Percentiles rank a stretch among this genome's conserved stretches.
Evolutionary conservation across 2,888 invertebrate genomes (phyloP).

Genomic region (Phrixothrix hirtus): DNA sequence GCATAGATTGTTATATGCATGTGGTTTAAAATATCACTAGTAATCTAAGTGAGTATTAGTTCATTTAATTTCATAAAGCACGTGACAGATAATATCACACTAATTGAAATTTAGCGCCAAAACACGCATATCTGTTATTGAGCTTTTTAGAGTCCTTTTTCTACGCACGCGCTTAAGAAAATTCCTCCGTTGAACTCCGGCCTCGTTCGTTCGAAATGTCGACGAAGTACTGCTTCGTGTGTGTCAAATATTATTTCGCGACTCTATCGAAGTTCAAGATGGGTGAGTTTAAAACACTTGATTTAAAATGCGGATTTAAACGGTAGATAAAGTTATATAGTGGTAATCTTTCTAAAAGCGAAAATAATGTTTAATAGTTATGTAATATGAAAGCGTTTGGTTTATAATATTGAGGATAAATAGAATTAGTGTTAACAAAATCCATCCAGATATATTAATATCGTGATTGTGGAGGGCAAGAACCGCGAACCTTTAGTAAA

Average conservation of each 20-base stretch:
- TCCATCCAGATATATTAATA: constrained; percentile 25
- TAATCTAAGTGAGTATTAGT: constrained; percentile 5
- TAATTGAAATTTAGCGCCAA: constrained; percentile 16
- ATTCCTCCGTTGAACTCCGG: constrained; percentile 34
- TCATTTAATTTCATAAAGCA: constrained; percentile 9
- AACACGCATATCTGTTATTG: constrained; percentile 30
- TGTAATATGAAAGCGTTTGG: constrained; percentile 8
- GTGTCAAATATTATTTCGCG: constrained; percentile 33
- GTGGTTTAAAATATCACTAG: constrained; percentile 6
- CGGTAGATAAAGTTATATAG: constrained; percentile 4
- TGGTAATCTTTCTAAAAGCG: constrained; percentile 2
- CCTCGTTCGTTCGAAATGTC: constrained; percentile 31
- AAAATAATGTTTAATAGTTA: constrained; percentile 8
- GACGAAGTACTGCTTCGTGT: constrained; percentile 32
- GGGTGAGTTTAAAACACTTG: constrained; percentile 23
- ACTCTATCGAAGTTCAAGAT: constrained; percentile 24
- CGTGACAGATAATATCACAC: constrained; percentile 16
- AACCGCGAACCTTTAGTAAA: constrained; percentile 55
- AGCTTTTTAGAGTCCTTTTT: constrained; percentile 32
- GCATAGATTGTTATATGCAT: constrained; percentile 13
- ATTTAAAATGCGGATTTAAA: constrained; percentile 28
- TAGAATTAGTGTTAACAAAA: constrained; percentile 19
- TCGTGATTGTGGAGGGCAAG: constrained; percentile 52
- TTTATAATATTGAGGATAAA: not conserved
- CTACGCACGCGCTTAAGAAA: constrained; percentile 33